Conservation (phyloP, 2,797 vertebrate species). For the Potorous gilbertii region DNA sequence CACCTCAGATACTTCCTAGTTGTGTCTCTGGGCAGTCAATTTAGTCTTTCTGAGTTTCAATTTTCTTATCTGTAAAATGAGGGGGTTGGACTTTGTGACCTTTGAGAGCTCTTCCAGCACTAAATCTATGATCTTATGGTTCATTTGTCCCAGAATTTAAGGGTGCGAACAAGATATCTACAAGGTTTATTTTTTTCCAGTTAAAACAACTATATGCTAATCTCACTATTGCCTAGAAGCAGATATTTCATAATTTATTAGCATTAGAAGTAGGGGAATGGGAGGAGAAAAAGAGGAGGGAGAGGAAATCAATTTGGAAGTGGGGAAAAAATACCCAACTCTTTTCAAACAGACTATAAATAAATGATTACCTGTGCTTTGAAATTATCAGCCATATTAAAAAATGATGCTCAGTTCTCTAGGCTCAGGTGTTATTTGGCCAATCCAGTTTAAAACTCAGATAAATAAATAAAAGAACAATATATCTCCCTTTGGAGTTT, state of each 20-base stretch:
- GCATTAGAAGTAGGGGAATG: constrained; percentile 56
- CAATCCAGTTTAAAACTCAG: constrained; percentile 55
- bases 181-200: background rate
- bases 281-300: constrained; percentile 40
- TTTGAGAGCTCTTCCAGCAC: background rate
- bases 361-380: constrained; percentile 76
- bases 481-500: background rate
- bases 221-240: constrained; percentile 49
- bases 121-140: background rate
- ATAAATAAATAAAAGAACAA: constrained; percentile 50
- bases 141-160: background rate
- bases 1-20: background rate
- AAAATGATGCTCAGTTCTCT: background rate
- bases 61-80: background rate
- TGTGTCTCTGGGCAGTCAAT: background rate
- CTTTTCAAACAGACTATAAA: constrained; percentile 75
- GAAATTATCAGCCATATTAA: constrained; percentile 63
- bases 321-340: background rate
- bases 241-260: constrained; percentile 43
- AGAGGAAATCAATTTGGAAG: constrained; percentile 7
- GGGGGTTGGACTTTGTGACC: background rate
- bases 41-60: background rate
- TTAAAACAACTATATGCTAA: constrained; percentile 69
- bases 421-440: constrained; percentile 51
- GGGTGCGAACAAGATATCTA: background rate